Base-by-base conservation (phyloP, 2,113 vertebrate genomes). In the Coryphaenoides rupestris region DNA sequence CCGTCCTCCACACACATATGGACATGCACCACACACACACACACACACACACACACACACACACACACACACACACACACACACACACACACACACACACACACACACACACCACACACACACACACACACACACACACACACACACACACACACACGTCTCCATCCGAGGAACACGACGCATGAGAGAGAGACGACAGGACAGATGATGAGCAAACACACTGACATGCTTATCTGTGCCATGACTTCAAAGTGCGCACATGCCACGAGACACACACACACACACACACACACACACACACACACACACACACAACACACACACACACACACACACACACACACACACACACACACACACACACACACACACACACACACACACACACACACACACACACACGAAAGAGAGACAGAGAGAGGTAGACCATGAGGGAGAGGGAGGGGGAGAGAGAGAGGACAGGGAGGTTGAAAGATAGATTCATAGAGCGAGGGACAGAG, bases 191-290 rank as follows among this genome's bases (percentile, higher is more conserved):
- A 58, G 60, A 59, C 21, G 45, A 21, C 23, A 62, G 26, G 56
- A 14, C 66, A 50, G 56, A 65, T 62, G 28, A 63, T 53, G 52
- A n/a, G 16, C 53, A 62, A 24, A 49, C 69, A 66, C 75, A 80
- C 81, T 77, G 85, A 83, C 74, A 77, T 61, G 50, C 73, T 87
- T 87, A 86, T 87, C 80, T 76, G 69, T 62, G 77, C 69, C 73
- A 78, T 72, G 84, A 82, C 89, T 90, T 89, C 84, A 86, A 90
- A 89, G 87, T 76, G 73, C 74, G 69, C 72, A 60, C n/a, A n/a
- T n/a, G n/a, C n/a, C n/a, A n/a, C n/a, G 56, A 77, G 28, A 76
- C 67, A 10, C 28, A 10, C 28, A 6, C 26, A 6, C 26, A 28
- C 26, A 6, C 26, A 2, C 28, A 2, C 28, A 33, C 28, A 33